These are phyloP conservation scores for Sebastolobus altivelis DNA, from an alignment of 2,797 vertebrate genomes.

Conservation along the genomic window DNA sequence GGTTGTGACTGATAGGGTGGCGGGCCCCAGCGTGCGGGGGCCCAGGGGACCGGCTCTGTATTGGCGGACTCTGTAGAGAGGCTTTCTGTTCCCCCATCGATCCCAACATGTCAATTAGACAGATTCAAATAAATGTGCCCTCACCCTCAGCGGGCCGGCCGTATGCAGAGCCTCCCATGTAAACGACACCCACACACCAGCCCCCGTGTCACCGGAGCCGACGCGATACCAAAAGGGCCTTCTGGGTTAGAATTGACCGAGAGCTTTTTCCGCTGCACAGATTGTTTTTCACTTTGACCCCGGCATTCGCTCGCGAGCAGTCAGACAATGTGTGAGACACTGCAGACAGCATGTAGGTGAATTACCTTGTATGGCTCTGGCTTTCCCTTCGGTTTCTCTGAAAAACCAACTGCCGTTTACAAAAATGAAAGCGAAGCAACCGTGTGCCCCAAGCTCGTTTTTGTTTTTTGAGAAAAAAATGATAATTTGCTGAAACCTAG, in stretches of 20 bases:
- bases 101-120: constrained; percentile 83
- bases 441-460: constrained; percentile 21
- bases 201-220: constrained; percentile 71
- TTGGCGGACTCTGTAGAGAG: constrained; percentile 73
- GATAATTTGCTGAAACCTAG: not conserved
- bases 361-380: constrained; percentile 38
- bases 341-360: constrained; percentile 42
- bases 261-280: constrained; percentile 71
- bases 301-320: constrained; percentile 43
- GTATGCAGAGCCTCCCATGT: constrained; percentile 68
- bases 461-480: constrained; percentile 35
- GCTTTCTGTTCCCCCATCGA: constrained; percentile 81
- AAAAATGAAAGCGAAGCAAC: constrained; percentile 37
- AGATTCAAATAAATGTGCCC: constrained; percentile 83
- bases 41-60: constrained; percentile 75
- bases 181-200: constrained; percentile 72
- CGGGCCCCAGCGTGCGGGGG: constrained; percentile 58
- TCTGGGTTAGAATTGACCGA: constrained; percentile 69
- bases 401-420: constrained; percentile 26
- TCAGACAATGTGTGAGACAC: constrained; percentile 31
- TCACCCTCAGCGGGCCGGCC: constrained; percentile 66
- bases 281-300: constrained; percentile 81
- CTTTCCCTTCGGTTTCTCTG: constrained; percentile 53
- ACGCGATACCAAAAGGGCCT: constrained; percentile 56
- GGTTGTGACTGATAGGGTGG: constrained; percentile 81